Conservation (phyloP, 2,797 vertebrate genomes). For the Micrastur ruficollis region DNA sequence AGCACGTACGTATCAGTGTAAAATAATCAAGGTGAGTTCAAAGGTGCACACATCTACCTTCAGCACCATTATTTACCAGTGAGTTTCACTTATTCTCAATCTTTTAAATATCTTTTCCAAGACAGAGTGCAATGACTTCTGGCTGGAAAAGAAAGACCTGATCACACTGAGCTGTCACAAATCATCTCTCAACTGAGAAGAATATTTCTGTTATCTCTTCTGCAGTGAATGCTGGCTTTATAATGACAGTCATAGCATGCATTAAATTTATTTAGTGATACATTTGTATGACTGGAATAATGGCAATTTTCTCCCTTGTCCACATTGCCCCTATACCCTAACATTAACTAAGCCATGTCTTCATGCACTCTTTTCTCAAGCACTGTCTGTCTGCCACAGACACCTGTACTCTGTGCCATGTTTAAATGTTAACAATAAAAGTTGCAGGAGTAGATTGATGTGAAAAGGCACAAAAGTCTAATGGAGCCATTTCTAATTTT, state of each 20-base stretch:
- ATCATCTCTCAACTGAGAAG: background rate
- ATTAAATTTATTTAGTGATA: background rate
- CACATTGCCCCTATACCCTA: background rate
- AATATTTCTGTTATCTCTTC: background rate
- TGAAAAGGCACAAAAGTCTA: conserved; percentile 36
- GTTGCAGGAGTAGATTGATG: background rate
- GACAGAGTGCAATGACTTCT: background rate
- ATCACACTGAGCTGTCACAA: background rate
- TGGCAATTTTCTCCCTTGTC: background rate
- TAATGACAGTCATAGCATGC: background rate
- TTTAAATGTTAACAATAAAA: background rate
- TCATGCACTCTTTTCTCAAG: background rate
- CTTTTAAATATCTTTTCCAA: background rate
- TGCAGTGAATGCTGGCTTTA: background rate
- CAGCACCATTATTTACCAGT: background rate
- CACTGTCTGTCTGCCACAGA: background rate
- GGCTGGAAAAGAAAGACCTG: background rate
- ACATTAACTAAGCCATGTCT: background rate
- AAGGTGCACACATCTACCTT: background rate
- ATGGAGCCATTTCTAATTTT: conserved; percentile 34
- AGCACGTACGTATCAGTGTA: rapidly evolving
- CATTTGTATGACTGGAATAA: background rate
- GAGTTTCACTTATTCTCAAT: background rate
- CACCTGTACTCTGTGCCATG: background rate
- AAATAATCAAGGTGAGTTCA: background rate